Percentiles rank a stretch among this genome's conserved stretches.
Conservation (phyloP, 2,888 invertebrate genomes). For the Entomobrya proxima region DNA sequence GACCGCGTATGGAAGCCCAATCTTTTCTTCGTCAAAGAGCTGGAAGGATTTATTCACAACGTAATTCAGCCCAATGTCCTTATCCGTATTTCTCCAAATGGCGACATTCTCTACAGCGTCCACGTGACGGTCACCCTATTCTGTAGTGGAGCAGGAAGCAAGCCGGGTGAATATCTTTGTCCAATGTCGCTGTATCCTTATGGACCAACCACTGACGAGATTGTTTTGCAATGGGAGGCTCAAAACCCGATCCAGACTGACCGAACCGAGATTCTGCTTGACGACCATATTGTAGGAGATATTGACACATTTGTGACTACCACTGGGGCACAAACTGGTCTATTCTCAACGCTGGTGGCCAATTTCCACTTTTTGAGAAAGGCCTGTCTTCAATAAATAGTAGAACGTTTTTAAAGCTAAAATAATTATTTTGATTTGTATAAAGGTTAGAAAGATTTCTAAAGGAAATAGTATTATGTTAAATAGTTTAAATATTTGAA, state of each 20-base stretch:
- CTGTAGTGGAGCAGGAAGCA: not conserved
- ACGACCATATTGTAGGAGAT: not conserved
- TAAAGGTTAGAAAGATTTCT: too few relatives aligned
- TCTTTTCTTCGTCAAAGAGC: not conserved
- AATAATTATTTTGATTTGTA: too few relatives aligned
- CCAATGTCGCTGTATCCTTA: not conserved
- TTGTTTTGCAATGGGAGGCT: not conserved
- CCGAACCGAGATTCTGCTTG: not conserved
- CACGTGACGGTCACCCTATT: not conserved
- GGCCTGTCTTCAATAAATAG: too few relatives aligned
- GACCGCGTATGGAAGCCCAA: not conserved
- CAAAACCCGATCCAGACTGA: not conserved
- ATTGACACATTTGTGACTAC: not conserved
- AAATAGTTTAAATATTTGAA: too few relatives aligned
- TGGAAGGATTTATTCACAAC: not conserved
- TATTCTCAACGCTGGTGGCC: not conserved
- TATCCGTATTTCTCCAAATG: constrained; percentile 7
- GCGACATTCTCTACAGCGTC: not conserved
- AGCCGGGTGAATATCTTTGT: not conserved
- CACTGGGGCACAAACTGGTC: not conserved
- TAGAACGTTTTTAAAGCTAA: too few relatives aligned
- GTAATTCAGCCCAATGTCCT: not conserved
- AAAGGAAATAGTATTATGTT: too few relatives aligned
- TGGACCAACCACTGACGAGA: not conserved
- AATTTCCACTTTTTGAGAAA: constrained; percentile 18